Evolutionary conservation across 2,797 vertebrate species (phyloP).

Genomic region (Garrulus glandarius): DNA sequence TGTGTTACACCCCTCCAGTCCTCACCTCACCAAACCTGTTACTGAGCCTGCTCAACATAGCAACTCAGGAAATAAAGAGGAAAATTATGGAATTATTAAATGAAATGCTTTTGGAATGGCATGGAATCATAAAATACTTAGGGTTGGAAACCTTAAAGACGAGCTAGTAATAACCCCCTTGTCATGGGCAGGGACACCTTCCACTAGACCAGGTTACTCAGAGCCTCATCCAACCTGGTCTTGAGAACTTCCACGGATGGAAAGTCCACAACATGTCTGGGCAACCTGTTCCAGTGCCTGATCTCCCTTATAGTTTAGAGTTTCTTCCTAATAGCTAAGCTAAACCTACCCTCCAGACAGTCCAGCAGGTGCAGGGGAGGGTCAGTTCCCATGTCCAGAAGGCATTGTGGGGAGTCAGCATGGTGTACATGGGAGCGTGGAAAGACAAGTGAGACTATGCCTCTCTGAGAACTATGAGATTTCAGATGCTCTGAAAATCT

Average conservation of each 20-base stretch:
- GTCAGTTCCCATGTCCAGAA: neutral
- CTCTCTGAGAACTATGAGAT: neutral
- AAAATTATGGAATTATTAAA: neutral
- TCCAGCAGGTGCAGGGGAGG: neutral
- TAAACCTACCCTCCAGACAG: neutral
- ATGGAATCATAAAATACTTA: neutral
- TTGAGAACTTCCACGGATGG: neutral
- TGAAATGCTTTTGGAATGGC: neutral
- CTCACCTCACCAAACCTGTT: neutral
- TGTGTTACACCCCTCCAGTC: neutral
- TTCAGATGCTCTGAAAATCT: neutral
- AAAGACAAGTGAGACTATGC: neutral
- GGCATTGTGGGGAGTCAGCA: neutral
- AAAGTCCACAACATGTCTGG: neutral
- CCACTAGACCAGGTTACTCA: no score
- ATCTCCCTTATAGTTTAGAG: neutral
- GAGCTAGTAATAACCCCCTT: no score
- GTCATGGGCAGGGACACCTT: neutral
- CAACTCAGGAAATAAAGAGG: neutral
- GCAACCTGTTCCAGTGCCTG: fast-evolving
- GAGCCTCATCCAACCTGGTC: neutral
- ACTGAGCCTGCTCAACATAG: neutral
- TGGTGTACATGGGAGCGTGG: neutral
- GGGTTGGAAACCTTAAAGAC: neutral
- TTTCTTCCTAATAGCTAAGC: neutral